These are phyloP conservation scores for Danio albolineatus DNA, from an alignment of 2,797 vertebrate species.

Conservation along the genomic window DNA sequence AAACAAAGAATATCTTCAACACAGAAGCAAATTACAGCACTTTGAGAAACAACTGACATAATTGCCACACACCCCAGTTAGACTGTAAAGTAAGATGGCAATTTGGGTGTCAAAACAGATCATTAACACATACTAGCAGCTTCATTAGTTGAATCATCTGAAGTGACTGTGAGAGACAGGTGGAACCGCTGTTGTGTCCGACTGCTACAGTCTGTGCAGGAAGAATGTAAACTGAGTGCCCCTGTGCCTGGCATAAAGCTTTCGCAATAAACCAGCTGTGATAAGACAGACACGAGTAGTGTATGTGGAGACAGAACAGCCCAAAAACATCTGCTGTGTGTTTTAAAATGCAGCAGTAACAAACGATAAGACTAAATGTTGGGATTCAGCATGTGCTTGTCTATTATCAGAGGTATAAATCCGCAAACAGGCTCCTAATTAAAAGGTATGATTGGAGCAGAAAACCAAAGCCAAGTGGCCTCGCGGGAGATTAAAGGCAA, in stretches of 20 bases:
- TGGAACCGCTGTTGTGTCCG: slow-evolving; percentile 24
- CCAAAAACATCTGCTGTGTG: not conserved
- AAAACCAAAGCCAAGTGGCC: slow-evolving; percentile 47
- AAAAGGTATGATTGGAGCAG: slow-evolving; percentile 29
- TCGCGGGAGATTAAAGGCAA: slow-evolving; percentile 47
- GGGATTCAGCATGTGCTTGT: not conserved
- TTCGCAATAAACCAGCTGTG: slow-evolving; percentile 25
- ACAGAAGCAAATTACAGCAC: not conserved
- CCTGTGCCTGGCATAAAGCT: slow-evolving; percentile 30
- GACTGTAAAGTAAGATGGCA: not conserved
- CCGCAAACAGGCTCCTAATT: slow-evolving; percentile 43
- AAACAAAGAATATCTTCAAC: not conserved
- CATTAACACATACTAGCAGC: slow-evolving; percentile 6
- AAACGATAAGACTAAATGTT: not conserved
- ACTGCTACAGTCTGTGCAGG: slow-evolving; percentile 22
- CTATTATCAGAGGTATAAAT: slow-evolving; percentile 24
- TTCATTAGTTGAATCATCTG: not conserved
- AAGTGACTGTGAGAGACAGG: slow-evolving; percentile 38
- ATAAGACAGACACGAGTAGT: not conserved
- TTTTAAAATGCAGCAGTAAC: not conserved
- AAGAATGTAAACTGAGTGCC: slow-evolving; percentile 48
- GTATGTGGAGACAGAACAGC: not conserved
- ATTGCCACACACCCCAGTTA: not conserved
- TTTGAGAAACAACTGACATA: not conserved
- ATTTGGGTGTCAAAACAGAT: slow-evolving; percentile 20